Evolutionary conservation across 2,888 invertebrate species (phyloP).

Genomic region (Anaspis maculata): DNA sequence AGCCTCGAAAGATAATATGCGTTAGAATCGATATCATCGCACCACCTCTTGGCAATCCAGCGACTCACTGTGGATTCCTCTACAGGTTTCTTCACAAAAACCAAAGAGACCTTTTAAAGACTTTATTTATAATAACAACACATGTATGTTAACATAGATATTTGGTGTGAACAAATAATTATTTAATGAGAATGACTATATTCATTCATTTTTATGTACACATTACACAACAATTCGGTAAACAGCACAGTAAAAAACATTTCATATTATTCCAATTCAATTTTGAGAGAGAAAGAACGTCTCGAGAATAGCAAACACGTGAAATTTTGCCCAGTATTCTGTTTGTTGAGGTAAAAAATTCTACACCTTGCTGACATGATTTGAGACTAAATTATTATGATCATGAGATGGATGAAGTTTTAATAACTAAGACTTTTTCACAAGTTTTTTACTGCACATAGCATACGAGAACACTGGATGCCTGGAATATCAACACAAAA

Average conservation of each 20-base stretch:
- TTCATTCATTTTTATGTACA: constrained; percentile 32
- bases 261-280: constrained; percentile 8
- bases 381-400: no score
- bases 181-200: constrained; percentile 34
- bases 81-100: no score
- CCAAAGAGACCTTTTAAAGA: constrained; percentile 16
- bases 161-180: constrained; percentile 44
- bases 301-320: no score
- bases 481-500: no score
- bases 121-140: constrained; percentile 43
- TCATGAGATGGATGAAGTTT: no score
- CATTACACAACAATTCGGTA: constrained; percentile 34
- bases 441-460: constrained; percentile 11
- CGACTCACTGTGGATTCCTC: no score
- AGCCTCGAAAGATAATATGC: no score
- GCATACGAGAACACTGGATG: constrained; percentile 17
- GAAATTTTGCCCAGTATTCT: no score
- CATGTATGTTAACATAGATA: constrained; percentile 45
- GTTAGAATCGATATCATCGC: no score
- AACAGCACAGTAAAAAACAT: constrained; percentile 31
- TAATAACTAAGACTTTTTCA: no score
- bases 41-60: no score
- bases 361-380: neutral
- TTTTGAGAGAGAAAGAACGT: no score
- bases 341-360: constrained; percentile 3